Conservation (phyloP, 2,797 vertebrate genomes). For the Geotria australis region DNA sequence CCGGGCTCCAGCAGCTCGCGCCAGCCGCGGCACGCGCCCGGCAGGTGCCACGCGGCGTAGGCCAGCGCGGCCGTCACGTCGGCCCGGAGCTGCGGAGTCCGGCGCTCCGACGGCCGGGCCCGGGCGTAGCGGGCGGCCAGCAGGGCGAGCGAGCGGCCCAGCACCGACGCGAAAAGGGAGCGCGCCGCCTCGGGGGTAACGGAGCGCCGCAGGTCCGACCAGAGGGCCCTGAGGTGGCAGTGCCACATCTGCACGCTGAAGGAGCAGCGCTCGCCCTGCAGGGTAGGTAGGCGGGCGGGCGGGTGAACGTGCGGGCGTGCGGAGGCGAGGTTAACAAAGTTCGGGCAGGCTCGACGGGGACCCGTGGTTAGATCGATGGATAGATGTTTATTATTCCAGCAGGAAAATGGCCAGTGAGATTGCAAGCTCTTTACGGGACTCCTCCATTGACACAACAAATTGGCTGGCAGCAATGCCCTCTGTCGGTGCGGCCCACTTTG, state of each 20-base stretch:
- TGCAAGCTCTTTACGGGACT: too few species aligned
- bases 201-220: conserved; percentile 44
- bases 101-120: conserved; percentile 37
- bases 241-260: conserved; percentile 96
- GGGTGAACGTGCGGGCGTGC: too few species aligned
- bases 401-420: too few species aligned
- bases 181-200: conserved; percentile 30
- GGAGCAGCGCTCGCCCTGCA: conserved; percentile 73
- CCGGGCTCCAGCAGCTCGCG: conserved; percentile 19
- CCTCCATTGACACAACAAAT: too few species aligned
- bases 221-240: conserved; percentile 59
- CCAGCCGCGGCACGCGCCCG: conserved; percentile 36
- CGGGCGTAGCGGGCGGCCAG: conserved; percentile 44
- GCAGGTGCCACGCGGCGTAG: conserved; percentile 47
- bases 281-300: too few species aligned
- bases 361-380: too few species aligned
- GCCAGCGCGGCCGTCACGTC: conserved; percentile 50
- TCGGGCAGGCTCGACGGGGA: too few species aligned
- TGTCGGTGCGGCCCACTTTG: too few species aligned
- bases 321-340: too few species aligned
- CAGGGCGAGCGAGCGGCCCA: conserved; percentile 35
- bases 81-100: conserved; percentile 59
- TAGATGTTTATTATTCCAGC: too few species aligned
- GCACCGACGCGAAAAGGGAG: conserved; percentile 34
- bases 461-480: too few species aligned